Evolutionary conservation across 2,797 vertebrate genomes (phyloP), one percentile per base, ranked within the genome.

Genomic region (Epinephelus awoara): DNA sequence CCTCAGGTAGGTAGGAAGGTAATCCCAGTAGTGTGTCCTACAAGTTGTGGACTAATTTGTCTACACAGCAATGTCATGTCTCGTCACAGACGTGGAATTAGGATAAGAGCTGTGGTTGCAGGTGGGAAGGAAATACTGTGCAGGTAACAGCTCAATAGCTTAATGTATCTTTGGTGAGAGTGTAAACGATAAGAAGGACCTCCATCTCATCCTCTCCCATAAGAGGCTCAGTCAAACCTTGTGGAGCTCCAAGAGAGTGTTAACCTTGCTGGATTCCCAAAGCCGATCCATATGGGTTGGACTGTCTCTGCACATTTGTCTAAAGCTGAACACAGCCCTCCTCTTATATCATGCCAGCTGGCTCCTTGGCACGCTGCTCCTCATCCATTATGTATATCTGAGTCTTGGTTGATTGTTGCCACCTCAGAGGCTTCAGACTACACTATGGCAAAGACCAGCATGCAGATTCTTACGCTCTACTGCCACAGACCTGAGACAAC

Each of bases 311-410:
- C 85, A 87, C 85, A 88, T 91, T 93, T 91, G 86, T 90, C 83
- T 76, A 71, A 85, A 83, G 83, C 83, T 77, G 80, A 87, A 78
- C 83, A 91, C 77, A 89, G 88, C 77, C 77, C 81, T 87, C 84
- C 79, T 92, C 90, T 91, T 83, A 82, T 86, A 83, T 87, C 64
- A 67, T 79, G 86, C 91, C 89, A 93, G 89, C 89, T 91, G 85
- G 80, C 84, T 91, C 63, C 67, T 73, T 90, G 89, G 79, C 85
- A 89, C 63, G 38, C 34, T 79, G 25, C 65, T 79, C 63, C 84
- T 91, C 87, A 93, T 94, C 75, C 88, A 92, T 95, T 91, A 93
- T 94, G 87, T 84, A 93, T 92, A 82, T 89, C 81, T 73, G 82
- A 85, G 83, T 88, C 88, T 82, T 87, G 67, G 83, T 86, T 83